Base-by-base conservation (phyloP, 1,140 invertebrate genomes). In the Zophobas morio region DNA sequence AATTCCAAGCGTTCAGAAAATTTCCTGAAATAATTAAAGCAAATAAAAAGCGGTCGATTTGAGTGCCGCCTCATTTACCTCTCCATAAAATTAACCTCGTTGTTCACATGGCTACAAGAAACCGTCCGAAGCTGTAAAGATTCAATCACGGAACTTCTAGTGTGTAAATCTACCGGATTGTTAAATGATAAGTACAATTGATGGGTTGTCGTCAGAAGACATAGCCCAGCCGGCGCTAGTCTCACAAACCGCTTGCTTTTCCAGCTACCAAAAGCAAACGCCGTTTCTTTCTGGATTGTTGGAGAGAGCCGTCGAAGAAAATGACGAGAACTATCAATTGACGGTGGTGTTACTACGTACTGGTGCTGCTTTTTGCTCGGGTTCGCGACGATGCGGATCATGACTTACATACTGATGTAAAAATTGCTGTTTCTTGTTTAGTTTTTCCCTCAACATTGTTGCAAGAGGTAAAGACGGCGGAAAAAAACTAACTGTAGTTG, bases 111-210 rank as follows among this genome's bases (percentile, higher is more conserved):
- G 33, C 42, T 32, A 4, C 60, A 66, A 66, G 60, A 66, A 66
- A 66, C 40, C 39, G 42, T 66, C 39, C 39, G 39, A 42, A 66
- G 60, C 39, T 66, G 60, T 66, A 66, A 66, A 66, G 60, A 66
- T 66, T 66, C 60, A 66, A 66, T 66, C 60, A 66, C 56, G 60
- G 60, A 66, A 42, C 60, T 66, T 66, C 60, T 32, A 66, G 60
- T 66, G 60, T 66, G 60, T 66, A 66, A 66, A 66, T 66, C 60
- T 42, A 42, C 39, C 37, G 39, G 39, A 35, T 60, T 36, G 34
- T 66, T 57, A 36, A 39, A 66, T 42, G 60, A 66, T 66, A 42
- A 66, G 36, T 35, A 42, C 60, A 42, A 66, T 66, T 66, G 60
- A 66, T 66, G 60, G 60, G 60, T 66, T 42, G 60, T 60, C 34